Evolutionary conservation across 2,888 invertebrate species (phyloP).

Genomic region (Ophioninae sp.): DNA sequence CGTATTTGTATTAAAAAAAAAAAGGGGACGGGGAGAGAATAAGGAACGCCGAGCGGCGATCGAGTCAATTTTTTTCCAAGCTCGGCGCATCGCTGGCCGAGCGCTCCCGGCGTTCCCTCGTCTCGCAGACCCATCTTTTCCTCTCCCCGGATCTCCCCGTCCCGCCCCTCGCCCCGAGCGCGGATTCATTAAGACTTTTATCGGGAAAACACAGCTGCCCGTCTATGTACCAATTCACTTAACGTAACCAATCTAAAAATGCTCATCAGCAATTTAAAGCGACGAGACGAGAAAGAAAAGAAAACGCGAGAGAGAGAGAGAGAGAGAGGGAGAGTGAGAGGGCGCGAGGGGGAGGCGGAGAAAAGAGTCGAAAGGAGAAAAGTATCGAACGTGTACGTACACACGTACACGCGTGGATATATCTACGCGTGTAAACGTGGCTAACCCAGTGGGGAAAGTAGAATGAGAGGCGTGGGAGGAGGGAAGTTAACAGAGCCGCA

Average conservation of each 20-base stretch:
- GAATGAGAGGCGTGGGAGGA: neutral
- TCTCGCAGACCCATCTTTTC: constrained; percentile 32
- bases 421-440: constrained; percentile 7
- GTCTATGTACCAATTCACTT: constrained; percentile 80
- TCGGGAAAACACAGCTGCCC: constrained; percentile 78
- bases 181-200: constrained; percentile 73
- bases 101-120: constrained; percentile 11
- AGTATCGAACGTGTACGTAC: neutral
- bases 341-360: constrained; percentile 38
- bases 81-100: constrained; percentile 6
- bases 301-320: constrained; percentile 46
- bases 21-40: neutral
- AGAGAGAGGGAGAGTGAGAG: constrained; percentile 63
- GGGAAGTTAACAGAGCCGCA: constrained; percentile 60
- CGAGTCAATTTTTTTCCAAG: constrained; percentile 55
- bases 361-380: neutral
- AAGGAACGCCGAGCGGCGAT: constrained; percentile 39
- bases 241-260: constrained; percentile 80
- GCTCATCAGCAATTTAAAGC: constrained; percentile 81
- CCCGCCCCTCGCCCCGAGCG: constrained; percentile 22
- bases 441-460: constrained; percentile 2
- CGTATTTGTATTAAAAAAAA: neutral
- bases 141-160: constrained; percentile 13
- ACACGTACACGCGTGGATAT: neutral
- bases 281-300: constrained; percentile 61